Evolutionary conservation across 2,888 invertebrate species (phyloP), one percentile per base, ranked within the genome.

Genomic region (Dione juno): DNA sequence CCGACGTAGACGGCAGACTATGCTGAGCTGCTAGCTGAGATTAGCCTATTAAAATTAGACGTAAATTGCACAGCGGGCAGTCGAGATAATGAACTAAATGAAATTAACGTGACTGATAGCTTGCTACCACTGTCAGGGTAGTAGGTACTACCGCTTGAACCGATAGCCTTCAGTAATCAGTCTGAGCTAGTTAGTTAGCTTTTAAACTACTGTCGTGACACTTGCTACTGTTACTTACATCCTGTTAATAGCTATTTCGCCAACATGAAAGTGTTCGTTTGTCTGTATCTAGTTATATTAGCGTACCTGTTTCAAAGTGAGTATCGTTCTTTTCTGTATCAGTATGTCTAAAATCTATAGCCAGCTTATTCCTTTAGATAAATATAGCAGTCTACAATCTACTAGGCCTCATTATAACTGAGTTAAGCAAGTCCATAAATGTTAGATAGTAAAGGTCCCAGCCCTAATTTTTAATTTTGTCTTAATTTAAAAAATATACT

Each of bases 201-300:
- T 37, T 37, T n/a, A 16, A 5, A 37, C n/a, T 54, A 5, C n/a
- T 57, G 16, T 57, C 37, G 16, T 9, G 16, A 16, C 11, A 6
- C 10, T 50, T 57, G 1, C 3, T 10, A 40, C 9, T n/a, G n/a
- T n/a, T n/a, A n/a, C n/a, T n/a, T 6, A 16, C 11, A 16, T 7
- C 16, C 14, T 28, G 21, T 35, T n/a, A 40, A 16, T 37, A 16
- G 16, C 16, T 0, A 6, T 37, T 54, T 54, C 5, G 10, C n/a
- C n/a, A 53, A 10, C 11, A 57, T 57, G 57, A 57, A 57, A 11
- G 7, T 57, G 11, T 57, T 57, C 11, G 37, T 57, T 57, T 61
- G 59, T 61, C 43, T 45, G 28, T 61, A 45, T 43, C n/a, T 41
- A 11, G 21, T 45, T 61, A 11, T 43, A n/a, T 6, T 43, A 43